phyloP scores from a whole-genome alignment of 1,140 invertebrate species.

The Cherax quadricarinatus region DNA sequence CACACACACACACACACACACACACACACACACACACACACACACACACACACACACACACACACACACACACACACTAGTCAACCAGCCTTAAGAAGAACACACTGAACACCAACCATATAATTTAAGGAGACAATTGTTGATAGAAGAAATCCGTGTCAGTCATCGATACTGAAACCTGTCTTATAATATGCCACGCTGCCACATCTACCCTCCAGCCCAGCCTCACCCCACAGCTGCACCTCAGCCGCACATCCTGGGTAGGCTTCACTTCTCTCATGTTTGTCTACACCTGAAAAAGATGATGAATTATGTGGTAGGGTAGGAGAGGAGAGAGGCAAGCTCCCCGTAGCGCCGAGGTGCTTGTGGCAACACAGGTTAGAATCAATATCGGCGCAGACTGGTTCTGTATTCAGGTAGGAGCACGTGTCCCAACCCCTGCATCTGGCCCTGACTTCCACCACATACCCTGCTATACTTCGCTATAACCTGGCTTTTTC shows the following conservation, averaged over 20 bases:
- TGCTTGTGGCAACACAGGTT: constrained; percentile 36
- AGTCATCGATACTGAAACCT: constrained; percentile 64
- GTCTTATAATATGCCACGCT: constrained; percentile 44
- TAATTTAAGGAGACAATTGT: constrained; percentile 67
- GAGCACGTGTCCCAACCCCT: constrained; percentile 15
- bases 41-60: constrained; percentile 16
- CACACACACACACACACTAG: not conserved
- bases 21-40: constrained; percentile 21
- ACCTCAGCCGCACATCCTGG: not conserved
- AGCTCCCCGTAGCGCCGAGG: not conserved
- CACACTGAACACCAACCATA: constrained; percentile 19
- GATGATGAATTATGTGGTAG: not conserved
- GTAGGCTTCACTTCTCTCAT: not conserved
- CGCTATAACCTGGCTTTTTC: not conserved
- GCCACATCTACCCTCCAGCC: constrained; percentile 3
- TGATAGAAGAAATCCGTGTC: constrained; percentile 51
- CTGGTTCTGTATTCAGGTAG: constrained; percentile 63
- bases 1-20: constrained; percentile 18
- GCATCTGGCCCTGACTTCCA: constrained; percentile 26
- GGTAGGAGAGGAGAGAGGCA: not conserved
- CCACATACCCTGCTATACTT: not conserved
- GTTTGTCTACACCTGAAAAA: not conserved
- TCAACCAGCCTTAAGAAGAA: too few relatives aligned
- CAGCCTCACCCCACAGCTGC: not conserved
- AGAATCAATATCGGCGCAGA: constrained; percentile 53